Percentiles rank a stretch among this genome's conserved stretches.
Evolutionary conservation across 2,888 invertebrate species (phyloP).

Genomic region (Pilophorus perplexus): DNA sequence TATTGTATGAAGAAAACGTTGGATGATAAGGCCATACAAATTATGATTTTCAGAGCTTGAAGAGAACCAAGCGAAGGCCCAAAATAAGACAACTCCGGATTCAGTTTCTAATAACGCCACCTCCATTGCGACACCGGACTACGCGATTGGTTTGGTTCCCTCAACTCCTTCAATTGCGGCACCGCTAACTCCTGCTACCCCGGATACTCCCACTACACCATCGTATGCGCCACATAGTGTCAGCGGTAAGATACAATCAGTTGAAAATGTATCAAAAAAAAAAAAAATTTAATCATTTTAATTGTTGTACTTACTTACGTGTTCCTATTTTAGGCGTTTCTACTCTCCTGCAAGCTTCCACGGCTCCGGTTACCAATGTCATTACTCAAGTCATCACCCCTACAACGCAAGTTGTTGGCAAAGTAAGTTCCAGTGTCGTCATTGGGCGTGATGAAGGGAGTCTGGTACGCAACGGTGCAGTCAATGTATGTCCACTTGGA

Average conservation of each 20-base stretch:
- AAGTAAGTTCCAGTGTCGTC: not conserved
- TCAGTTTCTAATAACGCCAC: slow-evolving; percentile 51
- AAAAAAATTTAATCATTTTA: too few species aligned
- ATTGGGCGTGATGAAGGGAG: too few species aligned
- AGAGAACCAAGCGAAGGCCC: slow-evolving; percentile 56
- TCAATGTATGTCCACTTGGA: too few species aligned
- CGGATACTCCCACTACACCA: slow-evolving; percentile 34
- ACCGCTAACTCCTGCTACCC: slow-evolving; percentile 33
- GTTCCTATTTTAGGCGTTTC: slow-evolving; percentile 28
- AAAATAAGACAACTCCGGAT: slow-evolving; percentile 54
- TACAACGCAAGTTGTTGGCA: slow-evolving; percentile 30
- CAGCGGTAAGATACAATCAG: slow-evolving; percentile 9
- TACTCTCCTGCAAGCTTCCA: slow-evolving; percentile 49
- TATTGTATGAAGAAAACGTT: too few species aligned
- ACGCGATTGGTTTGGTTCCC: slow-evolving; percentile 73
- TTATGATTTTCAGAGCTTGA: too few species aligned
- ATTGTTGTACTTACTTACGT: too few species aligned
- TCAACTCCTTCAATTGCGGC: slow-evolving; percentile 52
- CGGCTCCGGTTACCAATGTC: slow-evolving; percentile 50
- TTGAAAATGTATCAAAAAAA: not conserved
- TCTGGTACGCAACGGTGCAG: too few species aligned
- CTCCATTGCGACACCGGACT: slow-evolving; percentile 69
- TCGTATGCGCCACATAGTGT: slow-evolving; percentile 39
- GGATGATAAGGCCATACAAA: too few species aligned
- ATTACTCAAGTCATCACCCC: slow-evolving; percentile 42